Conservation (phyloP, 2,888 invertebrate species). For the Furcula furcula region DNA sequence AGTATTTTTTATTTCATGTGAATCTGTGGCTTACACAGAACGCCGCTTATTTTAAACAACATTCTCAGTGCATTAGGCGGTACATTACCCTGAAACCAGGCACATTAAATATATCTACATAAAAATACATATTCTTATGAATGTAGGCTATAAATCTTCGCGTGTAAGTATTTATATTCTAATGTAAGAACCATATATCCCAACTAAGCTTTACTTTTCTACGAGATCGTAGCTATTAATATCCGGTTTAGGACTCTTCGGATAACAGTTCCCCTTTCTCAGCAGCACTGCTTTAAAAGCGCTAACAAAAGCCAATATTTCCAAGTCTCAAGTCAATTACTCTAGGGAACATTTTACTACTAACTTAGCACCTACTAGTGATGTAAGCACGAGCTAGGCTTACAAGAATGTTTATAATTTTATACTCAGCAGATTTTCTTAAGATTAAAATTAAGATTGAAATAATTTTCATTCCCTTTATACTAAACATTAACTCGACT, state of each 20-base stretch:
- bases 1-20: too few species aligned
- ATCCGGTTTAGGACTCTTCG: slow-evolving; percentile 52
- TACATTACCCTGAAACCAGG: slow-evolving; percentile 11
- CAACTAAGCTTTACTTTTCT: slow-evolving; percentile 76
- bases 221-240: slow-evolving; percentile 54
- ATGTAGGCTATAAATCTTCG: slow-evolving; percentile 72
- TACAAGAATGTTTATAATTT: slow-evolving; percentile 77
- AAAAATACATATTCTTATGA: slow-evolving; percentile 75
- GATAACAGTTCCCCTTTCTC: slow-evolving; percentile 45
- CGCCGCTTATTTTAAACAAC: too few species aligned
- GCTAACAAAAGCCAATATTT: slow-evolving; percentile 80
- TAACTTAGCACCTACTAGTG: slow-evolving; percentile 77
- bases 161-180: slow-evolving; percentile 62
- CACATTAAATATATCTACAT: slow-evolving; percentile 19
- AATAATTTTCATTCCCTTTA: slow-evolving; percentile 26
- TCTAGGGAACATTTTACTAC: slow-evolving; percentile 90
- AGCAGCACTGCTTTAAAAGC: slow-evolving; percentile 45
- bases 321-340: slow-evolving; percentile 93
- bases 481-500: slow-evolving; percentile 23
- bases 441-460: slow-evolving; percentile 69
- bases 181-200: slow-evolving; percentile 62
- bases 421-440: slow-evolving; percentile 74
- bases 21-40: too few species aligned
- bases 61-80: slow-evolving; percentile 44
- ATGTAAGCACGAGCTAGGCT: slow-evolving; percentile 75